Evolutionary conservation across 2,113 vertebrate species (phyloP).

Genomic region (Capreolus pygargus): DNA sequence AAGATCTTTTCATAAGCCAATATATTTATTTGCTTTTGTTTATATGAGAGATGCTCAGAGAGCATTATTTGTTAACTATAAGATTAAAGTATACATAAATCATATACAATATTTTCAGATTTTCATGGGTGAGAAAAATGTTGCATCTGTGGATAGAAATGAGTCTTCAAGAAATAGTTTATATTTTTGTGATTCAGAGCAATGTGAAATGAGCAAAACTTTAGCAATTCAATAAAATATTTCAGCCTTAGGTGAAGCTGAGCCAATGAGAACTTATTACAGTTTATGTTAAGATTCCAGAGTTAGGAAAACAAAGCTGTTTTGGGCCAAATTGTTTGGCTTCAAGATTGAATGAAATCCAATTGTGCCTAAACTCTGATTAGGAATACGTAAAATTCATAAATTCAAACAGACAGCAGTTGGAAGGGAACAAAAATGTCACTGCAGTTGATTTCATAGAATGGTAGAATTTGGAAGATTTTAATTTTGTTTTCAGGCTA

Average conservation of each 20-base stretch:
- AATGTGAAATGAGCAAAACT: not conserved
- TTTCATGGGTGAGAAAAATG: not conserved
- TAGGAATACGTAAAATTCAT: constrained; percentile 42
- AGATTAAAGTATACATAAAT: not conserved
- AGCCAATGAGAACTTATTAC: not conserved
- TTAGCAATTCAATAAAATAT: constrained; percentile 37
- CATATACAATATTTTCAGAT: not conserved
- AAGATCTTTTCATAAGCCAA: not conserved
- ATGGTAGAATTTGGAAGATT: not conserved
- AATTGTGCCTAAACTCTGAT: not conserved
- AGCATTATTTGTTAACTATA: not conserved
- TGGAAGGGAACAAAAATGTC: not conserved
- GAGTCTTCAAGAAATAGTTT: not conserved
- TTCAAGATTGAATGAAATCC: constrained; percentile 29
- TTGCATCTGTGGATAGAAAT: not conserved
- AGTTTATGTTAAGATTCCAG: not conserved
- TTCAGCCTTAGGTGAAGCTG: not conserved
- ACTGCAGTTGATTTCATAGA: not conserved
- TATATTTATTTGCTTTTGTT: not conserved
- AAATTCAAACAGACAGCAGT: not conserved
- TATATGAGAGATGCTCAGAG: not conserved
- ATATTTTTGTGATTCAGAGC: not conserved
- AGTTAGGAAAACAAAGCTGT: not conserved
- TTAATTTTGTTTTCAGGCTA: constrained; percentile 10
- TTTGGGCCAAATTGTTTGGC: not conserved